Percentiles rank a stretch among this genome's conserved stretches.
Evolutionary conservation across 2,797 vertebrate species (phyloP).

Genomic region (Arremon aurantiirostris): DNA sequence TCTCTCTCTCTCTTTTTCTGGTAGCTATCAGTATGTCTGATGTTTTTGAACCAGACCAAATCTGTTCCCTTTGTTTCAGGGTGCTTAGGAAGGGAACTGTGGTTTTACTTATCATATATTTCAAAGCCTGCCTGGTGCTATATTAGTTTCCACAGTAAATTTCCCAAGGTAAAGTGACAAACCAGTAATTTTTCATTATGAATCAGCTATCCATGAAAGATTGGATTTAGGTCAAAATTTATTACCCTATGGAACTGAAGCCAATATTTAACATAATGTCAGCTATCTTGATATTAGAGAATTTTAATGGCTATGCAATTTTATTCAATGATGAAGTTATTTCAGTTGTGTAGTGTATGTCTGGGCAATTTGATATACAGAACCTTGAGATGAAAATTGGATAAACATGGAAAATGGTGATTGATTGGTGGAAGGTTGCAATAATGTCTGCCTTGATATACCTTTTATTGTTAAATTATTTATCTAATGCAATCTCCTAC

Average conservation of each 20-base stretch:
- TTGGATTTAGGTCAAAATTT: slow-evolving; percentile 75
- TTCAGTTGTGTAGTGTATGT: slow-evolving; percentile 65
- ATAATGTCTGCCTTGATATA: slow-evolving; percentile 65
- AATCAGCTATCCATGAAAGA: slow-evolving; percentile 74
- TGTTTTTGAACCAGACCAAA: background rate
- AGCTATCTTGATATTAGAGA: slow-evolving; percentile 62
- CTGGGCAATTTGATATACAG: slow-evolving; percentile 65
- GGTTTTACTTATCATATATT: background rate
- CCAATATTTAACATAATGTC: slow-evolving; percentile 75
- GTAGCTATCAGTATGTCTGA: background rate
- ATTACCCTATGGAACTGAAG: slow-evolving; percentile 68
- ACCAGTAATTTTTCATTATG: slow-evolving; percentile 74
- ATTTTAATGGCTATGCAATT: slow-evolving; percentile 72
- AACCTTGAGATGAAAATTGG: slow-evolving; percentile 61
- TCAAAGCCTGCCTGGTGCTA: background rate
- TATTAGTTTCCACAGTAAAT: slow-evolving; percentile 45
- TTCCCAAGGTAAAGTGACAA: slow-evolving; percentile 69
- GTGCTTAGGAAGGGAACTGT: background rate
- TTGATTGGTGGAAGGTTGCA: slow-evolving; percentile 67
- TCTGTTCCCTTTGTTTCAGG: background rate
- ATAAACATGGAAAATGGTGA: slow-evolving; percentile 74
- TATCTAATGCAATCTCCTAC: slow-evolving; percentile 69
- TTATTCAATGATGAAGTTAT: slow-evolving; percentile 73
- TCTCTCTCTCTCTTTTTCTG: background rate
- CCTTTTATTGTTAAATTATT: slow-evolving; percentile 77